phyloP scores from a whole-genome alignment of 2,888 invertebrate species.

The Papilio demoleus region DNA sequence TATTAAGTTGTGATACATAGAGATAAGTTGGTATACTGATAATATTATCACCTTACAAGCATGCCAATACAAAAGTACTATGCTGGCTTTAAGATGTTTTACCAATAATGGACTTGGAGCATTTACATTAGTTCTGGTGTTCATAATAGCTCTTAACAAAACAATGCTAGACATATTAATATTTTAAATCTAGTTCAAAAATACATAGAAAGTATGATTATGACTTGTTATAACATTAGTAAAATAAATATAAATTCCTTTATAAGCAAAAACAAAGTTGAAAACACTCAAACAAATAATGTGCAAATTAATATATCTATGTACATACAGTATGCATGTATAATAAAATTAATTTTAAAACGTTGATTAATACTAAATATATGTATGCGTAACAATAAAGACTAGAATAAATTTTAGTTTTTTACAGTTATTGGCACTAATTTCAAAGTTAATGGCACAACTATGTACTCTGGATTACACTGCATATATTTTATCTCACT shows the following conservation, averaged over 20 bases:
- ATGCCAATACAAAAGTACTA: conserved; percentile 13
- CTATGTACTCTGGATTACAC: conserved; percentile 70
- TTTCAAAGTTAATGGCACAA: conserved; percentile 79
- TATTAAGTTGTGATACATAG: conserved; percentile 1
- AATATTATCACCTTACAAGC: conserved; percentile 1
- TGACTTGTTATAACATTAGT: conserved; percentile 52
- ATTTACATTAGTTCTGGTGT: conserved; percentile 23
- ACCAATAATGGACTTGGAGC: conserved; percentile 29
- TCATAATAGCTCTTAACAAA: conserved; percentile 11
- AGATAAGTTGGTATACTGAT: not conserved
- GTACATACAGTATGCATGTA: conserved; percentile 66
- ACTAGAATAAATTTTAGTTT: conserved; percentile 82
- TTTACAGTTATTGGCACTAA: conserved; percentile 85
- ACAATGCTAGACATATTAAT: conserved; percentile 3
- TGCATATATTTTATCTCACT: conserved; percentile 54
- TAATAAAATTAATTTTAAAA: conserved; percentile 75
- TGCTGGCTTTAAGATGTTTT: conserved; percentile 27
- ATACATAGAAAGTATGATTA: conserved; percentile 21
- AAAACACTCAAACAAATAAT: conserved; percentile 67
- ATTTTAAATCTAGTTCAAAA: conserved; percentile 23
- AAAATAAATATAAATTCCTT: conserved; percentile 50
- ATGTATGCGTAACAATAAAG: conserved; percentile 83
- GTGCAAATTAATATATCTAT: conserved; percentile 73
- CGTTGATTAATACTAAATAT: conserved; percentile 81
- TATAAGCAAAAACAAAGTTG: conserved; percentile 55